A percentile compares a stretch with the other conserved stretches of the same genome.
phyloP scores from a whole-genome alignment of 2,797 vertebrate species.

The Acipenser transmontanus region DNA sequence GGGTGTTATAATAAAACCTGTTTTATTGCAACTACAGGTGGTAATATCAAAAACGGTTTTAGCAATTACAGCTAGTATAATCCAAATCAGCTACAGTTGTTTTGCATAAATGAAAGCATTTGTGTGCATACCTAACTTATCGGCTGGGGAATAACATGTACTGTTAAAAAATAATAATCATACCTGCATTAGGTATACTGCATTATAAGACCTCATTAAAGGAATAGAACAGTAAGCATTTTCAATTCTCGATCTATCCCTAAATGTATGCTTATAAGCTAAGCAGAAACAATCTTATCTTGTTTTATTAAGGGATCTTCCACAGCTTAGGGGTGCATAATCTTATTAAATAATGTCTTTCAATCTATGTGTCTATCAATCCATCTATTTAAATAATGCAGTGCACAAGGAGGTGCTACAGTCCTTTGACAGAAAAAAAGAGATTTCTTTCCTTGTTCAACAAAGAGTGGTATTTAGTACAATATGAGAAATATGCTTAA shows the following conservation, averaged over 20 bases:
- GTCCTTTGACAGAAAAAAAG: conserved; percentile 3
- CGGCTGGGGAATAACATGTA: too few species aligned
- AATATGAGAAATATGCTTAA: conserved; percentile 20
- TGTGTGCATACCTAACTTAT: too few species aligned
- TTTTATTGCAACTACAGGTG: too few species aligned
- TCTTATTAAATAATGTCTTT: conserved; percentile 10
- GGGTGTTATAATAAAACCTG: too few species aligned
- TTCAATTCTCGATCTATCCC: conserved; percentile 18
- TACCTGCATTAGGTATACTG: conserved; percentile 15
- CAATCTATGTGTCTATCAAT: conserved; percentile 13
- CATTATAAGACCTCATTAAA: conserved; percentile 23
- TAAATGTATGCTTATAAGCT: not conserved
- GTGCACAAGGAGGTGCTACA: not conserved
- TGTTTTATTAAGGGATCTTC: conserved; percentile 14
- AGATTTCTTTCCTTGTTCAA: conserved; percentile 9
- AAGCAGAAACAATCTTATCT: conserved; percentile 8
- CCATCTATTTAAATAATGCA: conserved; percentile 15
- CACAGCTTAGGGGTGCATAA: conserved; percentile 7
- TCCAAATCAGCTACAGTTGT: too few species aligned
- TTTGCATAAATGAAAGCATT: too few species aligned
- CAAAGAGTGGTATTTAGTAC: conserved; percentile 20
- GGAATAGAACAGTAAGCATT: conserved; percentile 23
- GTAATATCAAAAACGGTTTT: too few species aligned
- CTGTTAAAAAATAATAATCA: too few species aligned
- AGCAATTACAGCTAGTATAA: too few species aligned